Evolutionary conservation across 2,888 invertebrate species (phyloP).

Genomic region (Eupithecia centaureata): DNA sequence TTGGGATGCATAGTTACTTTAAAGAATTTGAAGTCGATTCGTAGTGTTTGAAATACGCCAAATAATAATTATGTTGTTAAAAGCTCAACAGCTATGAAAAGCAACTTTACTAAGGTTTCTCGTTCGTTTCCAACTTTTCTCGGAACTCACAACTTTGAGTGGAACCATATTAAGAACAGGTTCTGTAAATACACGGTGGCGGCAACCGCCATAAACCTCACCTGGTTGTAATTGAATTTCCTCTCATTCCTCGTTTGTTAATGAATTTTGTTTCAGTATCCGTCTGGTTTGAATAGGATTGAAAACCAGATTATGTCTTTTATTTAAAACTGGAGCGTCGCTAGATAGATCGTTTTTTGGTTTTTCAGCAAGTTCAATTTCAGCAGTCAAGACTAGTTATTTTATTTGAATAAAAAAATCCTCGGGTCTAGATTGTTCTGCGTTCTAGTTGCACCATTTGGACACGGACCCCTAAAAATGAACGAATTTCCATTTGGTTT

Average conservation of each 20-base stretch:
- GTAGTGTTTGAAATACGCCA: too few relatives aligned
- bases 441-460: not conserved
- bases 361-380: too few relatives aligned
- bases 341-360: not conserved
- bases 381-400: too few relatives aligned
- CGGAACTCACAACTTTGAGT: not conserved
- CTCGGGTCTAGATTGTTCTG: too few relatives aligned
- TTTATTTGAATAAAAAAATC: too few relatives aligned
- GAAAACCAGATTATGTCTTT: not conserved
- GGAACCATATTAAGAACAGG: conserved; percentile 16
- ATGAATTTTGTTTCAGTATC: conserved; percentile 34
- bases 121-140: not conserved
- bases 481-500: not conserved
- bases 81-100: not conserved
- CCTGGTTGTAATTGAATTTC: conserved; percentile 42
- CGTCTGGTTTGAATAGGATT: conserved; percentile 1
- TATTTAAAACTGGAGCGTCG: not conserved
- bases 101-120: not conserved
- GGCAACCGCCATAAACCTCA: conserved; percentile 29
- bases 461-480: not conserved
- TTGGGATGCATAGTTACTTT: too few relatives aligned
- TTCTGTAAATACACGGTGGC: conserved; percentile 26
- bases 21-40: too few relatives aligned
- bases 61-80: too few relatives aligned
- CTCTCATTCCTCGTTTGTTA: conserved; percentile 24